Evolutionary conservation across 2,113 vertebrate genomes (phyloP), one percentile per base, ranked within the genome.

Genomic region (Meleagris gallopavo): DNA sequence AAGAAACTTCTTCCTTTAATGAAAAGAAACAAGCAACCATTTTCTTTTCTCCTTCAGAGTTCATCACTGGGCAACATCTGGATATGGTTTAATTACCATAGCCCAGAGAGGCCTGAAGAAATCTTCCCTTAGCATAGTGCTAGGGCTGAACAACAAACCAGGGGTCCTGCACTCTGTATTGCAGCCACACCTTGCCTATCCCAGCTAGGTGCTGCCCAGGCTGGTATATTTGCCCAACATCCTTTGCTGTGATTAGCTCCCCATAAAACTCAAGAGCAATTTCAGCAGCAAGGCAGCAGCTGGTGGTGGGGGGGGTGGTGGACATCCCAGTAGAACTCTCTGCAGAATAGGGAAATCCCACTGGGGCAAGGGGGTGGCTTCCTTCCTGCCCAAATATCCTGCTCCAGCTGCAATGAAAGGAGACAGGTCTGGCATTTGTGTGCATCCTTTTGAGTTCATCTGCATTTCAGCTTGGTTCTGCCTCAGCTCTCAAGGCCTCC

Each of bases 361-460:
- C 14, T 0, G 1, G 85, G 32, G 50, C 67, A 50, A 86, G 38
- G 65, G 89, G 45, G 60, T 77, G 86, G 80, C 38, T 80, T 93
- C 82, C 90, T 89, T 90, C 88, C 92, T 77, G 79, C 52, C 41
- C 65, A 67, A 83, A 81, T 80, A 83, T 80, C 86, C 92, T 38
- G 45, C 55, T 89, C 62, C 85, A 88, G 67, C 70, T 93, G 89
- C 57, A 76, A 14, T 13, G 3, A 52, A 15, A 1, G 0, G 40
- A 50, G 79, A 38, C 45, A 74, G 0, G 0, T 18, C 20, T 86
- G 86, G 65, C 30, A 15, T 43, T 38, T 17, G 12, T 34, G 54
- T 24, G 55, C 1, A 1, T 61, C 81, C 76, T 66, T 82, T 40
- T 0, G 2, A 78, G 62, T 81, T 66, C 45, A n/a, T 83, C 75